These are phyloP conservation scores for Apaloderma vittatum DNA, from an alignment of 2,113 vertebrate genomes.

Conservation along the genomic window DNA sequence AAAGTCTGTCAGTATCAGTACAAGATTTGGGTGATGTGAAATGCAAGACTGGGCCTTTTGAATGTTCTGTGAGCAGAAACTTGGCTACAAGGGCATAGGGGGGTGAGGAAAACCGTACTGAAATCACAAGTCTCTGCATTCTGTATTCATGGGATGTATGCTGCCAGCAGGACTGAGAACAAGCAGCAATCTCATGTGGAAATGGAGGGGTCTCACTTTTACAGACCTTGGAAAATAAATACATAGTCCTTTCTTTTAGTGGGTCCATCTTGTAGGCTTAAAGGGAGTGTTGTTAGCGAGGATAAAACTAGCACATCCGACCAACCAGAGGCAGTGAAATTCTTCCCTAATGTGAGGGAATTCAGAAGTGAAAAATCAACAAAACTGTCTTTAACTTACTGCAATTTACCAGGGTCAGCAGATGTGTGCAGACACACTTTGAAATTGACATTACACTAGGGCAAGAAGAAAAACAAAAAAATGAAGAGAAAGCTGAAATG, in stretches of 20 bases:
- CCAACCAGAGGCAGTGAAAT: neutral
- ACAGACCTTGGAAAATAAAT: constrained; percentile 6
- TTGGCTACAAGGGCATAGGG: neutral
- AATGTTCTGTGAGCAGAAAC: constrained; percentile 48
- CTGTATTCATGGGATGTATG: constrained; percentile 30
- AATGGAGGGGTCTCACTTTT: neutral
- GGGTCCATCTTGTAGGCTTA: neutral
- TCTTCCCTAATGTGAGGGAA: constrained; percentile 7
- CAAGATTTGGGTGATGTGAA: constrained; percentile 30
- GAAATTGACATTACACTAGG: neutral
- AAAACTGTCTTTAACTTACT: neutral
- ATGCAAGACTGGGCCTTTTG: constrained; percentile 43
- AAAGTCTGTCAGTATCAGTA: constrained; percentile 36
- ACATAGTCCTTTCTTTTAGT: neutral
- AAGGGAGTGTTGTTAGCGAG: neutral
- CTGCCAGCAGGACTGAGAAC: constrained; percentile 43
- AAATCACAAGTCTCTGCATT: constrained; percentile 37
- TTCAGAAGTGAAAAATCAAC: neutral
- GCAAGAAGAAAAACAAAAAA: constrained; percentile 22
- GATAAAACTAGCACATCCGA: neutral
- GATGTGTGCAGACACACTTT: neutral
- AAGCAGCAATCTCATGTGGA: neutral
- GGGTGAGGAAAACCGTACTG: neutral
- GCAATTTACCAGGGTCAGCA: neutral
- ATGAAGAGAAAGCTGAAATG: neutral